Evolutionary conservation across 1,140 invertebrate genomes (phyloP), one percentile per base, ranked within the genome.

Genomic region (Penaeus vannamei): DNA sequence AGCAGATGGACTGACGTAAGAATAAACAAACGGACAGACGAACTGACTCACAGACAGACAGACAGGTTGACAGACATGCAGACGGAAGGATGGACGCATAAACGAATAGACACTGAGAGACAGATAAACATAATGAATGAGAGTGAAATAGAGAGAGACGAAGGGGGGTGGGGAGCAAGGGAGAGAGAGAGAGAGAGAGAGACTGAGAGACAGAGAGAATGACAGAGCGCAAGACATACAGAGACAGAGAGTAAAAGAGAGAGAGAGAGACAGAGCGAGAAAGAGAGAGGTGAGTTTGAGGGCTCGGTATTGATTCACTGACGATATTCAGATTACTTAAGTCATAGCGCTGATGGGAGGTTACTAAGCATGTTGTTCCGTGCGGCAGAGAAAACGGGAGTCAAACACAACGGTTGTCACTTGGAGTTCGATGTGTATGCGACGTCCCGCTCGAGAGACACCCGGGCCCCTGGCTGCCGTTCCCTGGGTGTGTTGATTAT

Each of bases 281-380:
- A 32, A 72, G 66, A 72, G 66, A 72, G 66, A 72, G 66, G 66
- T 14, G 66, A 72, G 66, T 26, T 26, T 72, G 66, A 72, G 66
- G 32, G 66, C n/a, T 53, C 53, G 14, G 53, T 53, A 53, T 53
- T 53, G 53, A 53, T 53, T 53, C 53, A 53, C 53, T 53, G 53
- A 53, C 53, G 53, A 53, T 53, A 53, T 53, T 53, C 53, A 53
- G 53, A 53, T 53, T 53, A 53, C 53, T 53, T 53, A 53, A 53
- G 53, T 53, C 53, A 53, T 53, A 53, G 53, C 53, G 53, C 53
- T 17, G 53, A 53, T 53, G 53, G 53, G 17, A 53, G 53, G 53
- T 17, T 53, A 53, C 53, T 53, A 53, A 53, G 53, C 53, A 53
- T 53, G 53, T 53, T 53, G 53, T 53, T 53, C 53, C 53, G 53